Base-by-base conservation (phyloP, 2,888 invertebrate genomes). In the Lithosia quadra region DNA sequence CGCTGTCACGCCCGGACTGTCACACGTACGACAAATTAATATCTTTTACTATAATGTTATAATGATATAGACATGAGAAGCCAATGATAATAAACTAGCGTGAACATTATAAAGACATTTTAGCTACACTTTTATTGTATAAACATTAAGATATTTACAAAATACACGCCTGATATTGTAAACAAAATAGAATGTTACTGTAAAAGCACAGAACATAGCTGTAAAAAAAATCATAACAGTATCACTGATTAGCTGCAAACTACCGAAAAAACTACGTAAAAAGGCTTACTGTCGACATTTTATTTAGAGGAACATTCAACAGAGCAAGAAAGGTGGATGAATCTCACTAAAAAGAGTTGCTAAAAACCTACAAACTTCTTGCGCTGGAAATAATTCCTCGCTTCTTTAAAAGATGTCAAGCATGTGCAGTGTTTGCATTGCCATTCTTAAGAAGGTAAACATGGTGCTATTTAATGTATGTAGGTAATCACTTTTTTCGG, bases 401-500 rank as follows among this genome's bases (percentile, higher is more conserved):
- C 18, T 18, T 43, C 18, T 18, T 18, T 10, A 43, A 4, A 43
- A n/a, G n/a, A 36, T 36, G 36, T 36, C 11, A 13, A 2, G 13
- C 36, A 36, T 36, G 13, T 36, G 9, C 8, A 36, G 36, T 36
- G 39, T 15, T 39, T 39, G 3, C 10, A 39, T 39, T 39, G 15
- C 39, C 15, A 39, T 39, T 39, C 13, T 36, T 3, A 13, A 0
- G 15, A 39, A 39, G 10, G 1, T 8, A 8, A 34, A 34, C 7
- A 34, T 3, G n/a, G n/a, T n/a, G n/a, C n/a, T n/a, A 11, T 36
- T 53, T 3, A 39, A 15, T 61, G 11, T 21, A 18, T 63, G 5
- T 24, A n/a, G 8, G 18, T 65, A 70, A 72, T 71, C 77, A 85
- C 63, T 85, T 85, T 80, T 84, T 88, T 63, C 72, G 75, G 28